Evolutionary conservation across 2,113 vertebrate species (phyloP), one percentile per base, ranked within the genome.

Genomic region (Apteryx mantelli): DNA sequence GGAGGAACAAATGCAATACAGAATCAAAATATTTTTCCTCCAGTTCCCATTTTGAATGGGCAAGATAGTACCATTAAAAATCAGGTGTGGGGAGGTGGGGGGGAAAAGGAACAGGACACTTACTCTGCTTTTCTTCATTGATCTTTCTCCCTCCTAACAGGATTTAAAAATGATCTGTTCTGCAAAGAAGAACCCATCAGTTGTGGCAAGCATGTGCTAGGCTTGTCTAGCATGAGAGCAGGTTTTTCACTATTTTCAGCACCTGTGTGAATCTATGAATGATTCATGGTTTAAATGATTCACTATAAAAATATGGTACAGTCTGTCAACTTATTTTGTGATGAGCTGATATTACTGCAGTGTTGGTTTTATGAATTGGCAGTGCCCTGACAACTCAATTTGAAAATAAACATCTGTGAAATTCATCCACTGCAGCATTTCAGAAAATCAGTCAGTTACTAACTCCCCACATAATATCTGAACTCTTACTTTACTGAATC

Each of bases 261-360:
- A 97, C 87, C 86, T 97, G 88, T 97, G 84, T 89, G 83, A 90
- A 96, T 48, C 73, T 87, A 77, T 97, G 90, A 91, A 97, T 85
- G 86, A 97, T 86, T 97, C 91, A 98, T 97, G 61, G 46, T 79
- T 95, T 91, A 96, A 97, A 96, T 95, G 92, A 94, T 96, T 95
- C 89, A 91, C 75, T 95, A 66, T 50, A 92, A 97, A 97, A 97
- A 95, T 86, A 83, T 50, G 80, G 61, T 87, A 81, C 70, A 95
- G 93, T 96, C 93, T 94, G 86, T 92, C 92, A 95, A 82, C 36
- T 82, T 86, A 48, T 91, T 94, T 94, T 92, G 87, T 94, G 97
- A 97, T 94, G 78, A 93, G 81, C 71, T 91, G 89, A 91, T 91
- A 89, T 79, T 89, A 92, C 81, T 86, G 76, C 73, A 78, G 83